Conservation (phyloP, 53 echinoderm and acorn worm genomes). For the Actinopyga echinites region DNA sequence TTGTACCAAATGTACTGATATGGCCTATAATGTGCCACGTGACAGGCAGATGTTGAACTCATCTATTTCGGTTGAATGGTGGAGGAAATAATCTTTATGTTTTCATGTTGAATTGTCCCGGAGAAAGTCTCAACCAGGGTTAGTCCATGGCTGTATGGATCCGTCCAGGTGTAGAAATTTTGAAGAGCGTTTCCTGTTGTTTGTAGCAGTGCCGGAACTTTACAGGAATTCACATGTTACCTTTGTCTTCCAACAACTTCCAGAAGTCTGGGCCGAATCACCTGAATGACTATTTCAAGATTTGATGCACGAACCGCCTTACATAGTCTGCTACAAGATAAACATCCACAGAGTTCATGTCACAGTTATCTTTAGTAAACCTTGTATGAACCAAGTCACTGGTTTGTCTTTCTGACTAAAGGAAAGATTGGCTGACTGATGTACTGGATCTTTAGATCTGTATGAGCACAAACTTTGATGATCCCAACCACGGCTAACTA, state of each 20-base stretch:
- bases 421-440: too few relatives aligned
- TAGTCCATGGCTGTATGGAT: conserved; percentile 29
- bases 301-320: too few relatives aligned
- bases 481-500: too few relatives aligned
- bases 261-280: conserved; percentile 20
- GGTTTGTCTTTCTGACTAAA: too few relatives aligned
- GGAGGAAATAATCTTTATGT: conserved; percentile 19
- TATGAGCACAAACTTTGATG: too few relatives aligned
- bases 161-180: conserved; percentile 29
- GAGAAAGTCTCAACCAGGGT: conserved; percentile 18
- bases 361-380: too few relatives aligned
- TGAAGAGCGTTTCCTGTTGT: conserved; percentile 4
- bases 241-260: conserved; percentile 26
- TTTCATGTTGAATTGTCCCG: conserved; percentile 31
- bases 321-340: too few relatives aligned
- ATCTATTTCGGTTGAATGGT: not conserved
- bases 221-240: conserved; percentile 42
- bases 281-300: too few relatives aligned
- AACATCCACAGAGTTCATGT: too few relatives aligned
- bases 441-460: too few relatives aligned
- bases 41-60: conserved; percentile 13
- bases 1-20: too few relatives aligned
- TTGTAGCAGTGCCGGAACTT: conserved; percentile 2
- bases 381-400: too few relatives aligned
- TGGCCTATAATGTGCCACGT: not conserved